Evolutionary conservation across 1,140 invertebrate genomes (phyloP).

Genomic region (Trachelipus rathkii): DNA sequence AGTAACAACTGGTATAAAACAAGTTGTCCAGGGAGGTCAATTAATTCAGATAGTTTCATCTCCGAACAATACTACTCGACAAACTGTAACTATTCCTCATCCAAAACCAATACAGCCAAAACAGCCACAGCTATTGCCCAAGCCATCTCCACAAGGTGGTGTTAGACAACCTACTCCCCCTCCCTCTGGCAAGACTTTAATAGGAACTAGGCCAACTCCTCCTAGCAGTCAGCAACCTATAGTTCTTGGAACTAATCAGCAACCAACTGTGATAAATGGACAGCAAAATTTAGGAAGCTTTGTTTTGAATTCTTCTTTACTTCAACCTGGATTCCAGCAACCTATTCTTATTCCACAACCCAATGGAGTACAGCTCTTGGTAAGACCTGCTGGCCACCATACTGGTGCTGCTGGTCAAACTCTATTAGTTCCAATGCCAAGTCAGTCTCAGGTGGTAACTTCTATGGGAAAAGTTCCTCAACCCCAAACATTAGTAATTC

Average conservation of each 20-base stretch:
- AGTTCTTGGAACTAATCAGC: conserved; percentile 20
- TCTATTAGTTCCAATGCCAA: conserved; percentile 14
- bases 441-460: conserved; percentile 22
- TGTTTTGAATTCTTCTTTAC: conserved; percentile 2
- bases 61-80: background rate
- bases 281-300: background rate
- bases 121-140: conserved; percentile 25
- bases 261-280: conserved; percentile 17
- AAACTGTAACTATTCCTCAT: background rate
- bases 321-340: conserved; percentile 25
- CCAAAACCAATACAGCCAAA: conserved; percentile 28
- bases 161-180: conserved; percentile 16
- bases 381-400: conserved; percentile 27
- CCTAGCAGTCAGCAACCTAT: conserved; percentile 7
- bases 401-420: conserved; percentile 23
- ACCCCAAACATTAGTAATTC: conserved; percentile 27
- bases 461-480: background rate
- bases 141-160: conserved; percentile 21
- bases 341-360: conserved; percentile 24
- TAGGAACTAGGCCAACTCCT: conserved; percentile 23
- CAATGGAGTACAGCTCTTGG: conserved; percentile 23
- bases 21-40: background rate
- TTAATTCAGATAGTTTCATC: background rate
- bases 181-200: conserved; percentile 26
- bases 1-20: background rate